phyloP scores from a whole-genome alignment of 2,888 invertebrate species.

The Craniophora ligustri region DNA sequence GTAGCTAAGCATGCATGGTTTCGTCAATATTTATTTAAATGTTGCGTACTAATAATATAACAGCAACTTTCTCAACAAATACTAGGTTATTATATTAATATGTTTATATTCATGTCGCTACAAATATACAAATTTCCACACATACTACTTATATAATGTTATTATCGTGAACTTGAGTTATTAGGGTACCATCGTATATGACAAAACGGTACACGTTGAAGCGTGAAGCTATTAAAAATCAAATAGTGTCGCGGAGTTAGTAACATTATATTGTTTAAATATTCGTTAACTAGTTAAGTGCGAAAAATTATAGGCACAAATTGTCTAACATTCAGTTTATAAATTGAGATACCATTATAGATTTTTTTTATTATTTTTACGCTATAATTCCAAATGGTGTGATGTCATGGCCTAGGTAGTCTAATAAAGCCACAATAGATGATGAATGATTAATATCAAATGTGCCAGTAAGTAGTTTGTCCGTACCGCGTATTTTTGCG shows the following conservation, averaged over 20 bases:
- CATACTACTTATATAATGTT: conserved; percentile 34
- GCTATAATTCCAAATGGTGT: conserved; percentile 39
- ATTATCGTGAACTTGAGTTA: conserved; percentile 44
- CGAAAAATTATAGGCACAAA: conserved; percentile 60
- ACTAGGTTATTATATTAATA: conserved; percentile 7
- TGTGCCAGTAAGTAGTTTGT: conserved; percentile 42
- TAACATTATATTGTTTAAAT: conserved; percentile 52
- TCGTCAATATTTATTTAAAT: not conserved
- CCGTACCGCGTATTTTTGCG: conserved; percentile 27
- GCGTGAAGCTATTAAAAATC: conserved; percentile 59
- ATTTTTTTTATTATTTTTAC: conserved; percentile 18
- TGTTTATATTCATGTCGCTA: conserved; percentile 11
- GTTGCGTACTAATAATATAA: conserved; percentile 5
- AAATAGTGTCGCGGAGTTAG: conserved; percentile 57
- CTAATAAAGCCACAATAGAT: conserved; percentile 55
- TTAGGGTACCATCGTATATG: conserved; percentile 42
- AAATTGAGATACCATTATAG: conserved; percentile 39
- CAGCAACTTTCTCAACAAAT: conserved; percentile 1
- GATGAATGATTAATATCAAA: conserved; percentile 49
- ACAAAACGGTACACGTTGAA: conserved; percentile 50
- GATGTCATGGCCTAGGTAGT: conserved; percentile 59
- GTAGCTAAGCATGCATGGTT: conserved; percentile 21
- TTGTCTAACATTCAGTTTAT: conserved; percentile 47
- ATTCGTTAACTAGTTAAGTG: conserved; percentile 56
- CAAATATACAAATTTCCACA: conserved; percentile 44